phyloP scores from a whole-genome alignment of 2,113 vertebrate genomes.

The Syngnathus scovelli region DNA sequence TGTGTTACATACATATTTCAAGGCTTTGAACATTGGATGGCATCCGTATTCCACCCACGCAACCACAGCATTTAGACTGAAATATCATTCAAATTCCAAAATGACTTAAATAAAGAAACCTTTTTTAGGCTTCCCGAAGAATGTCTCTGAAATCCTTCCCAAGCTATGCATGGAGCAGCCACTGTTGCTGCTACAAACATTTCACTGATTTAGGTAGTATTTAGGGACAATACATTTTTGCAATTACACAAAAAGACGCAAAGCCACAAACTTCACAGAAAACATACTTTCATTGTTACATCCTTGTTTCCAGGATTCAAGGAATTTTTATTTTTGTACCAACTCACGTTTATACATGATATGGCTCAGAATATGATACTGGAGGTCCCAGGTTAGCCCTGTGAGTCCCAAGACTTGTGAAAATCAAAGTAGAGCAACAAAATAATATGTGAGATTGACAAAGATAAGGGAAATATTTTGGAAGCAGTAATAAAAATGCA shows the following conservation, averaged over 20 bases:
- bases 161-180: conserved; percentile 42
- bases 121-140: conserved; percentile 49
- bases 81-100: conserved; percentile 62
- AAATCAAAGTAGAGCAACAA: not conserved
- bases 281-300: not conserved
- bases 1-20: conserved; percentile 67
- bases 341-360: too few species aligned
- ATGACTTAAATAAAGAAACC: conserved; percentile 38
- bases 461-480: too few species aligned
- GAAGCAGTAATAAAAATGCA: too few species aligned
- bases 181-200: conserved; percentile 25
- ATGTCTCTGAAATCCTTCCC: conserved; percentile 48
- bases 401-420: too few species aligned
- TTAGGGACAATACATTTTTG: conserved; percentile 47
- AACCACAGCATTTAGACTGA: conserved; percentile 64
- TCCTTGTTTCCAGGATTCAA: not conserved
- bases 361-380: not conserved
- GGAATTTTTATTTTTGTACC: too few species aligned
- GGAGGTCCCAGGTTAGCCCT: not conserved
- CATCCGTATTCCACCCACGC: conserved; percentile 67
- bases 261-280: not conserved
- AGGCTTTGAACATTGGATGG: conserved; percentile 65
- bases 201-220: conserved; percentile 39
- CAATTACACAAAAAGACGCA: conserved; percentile 31
- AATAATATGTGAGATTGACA: not conserved